Evolutionary conservation across 2,888 invertebrate genomes (phyloP).

Genomic region (Shargacucullia verbasci): DNA sequence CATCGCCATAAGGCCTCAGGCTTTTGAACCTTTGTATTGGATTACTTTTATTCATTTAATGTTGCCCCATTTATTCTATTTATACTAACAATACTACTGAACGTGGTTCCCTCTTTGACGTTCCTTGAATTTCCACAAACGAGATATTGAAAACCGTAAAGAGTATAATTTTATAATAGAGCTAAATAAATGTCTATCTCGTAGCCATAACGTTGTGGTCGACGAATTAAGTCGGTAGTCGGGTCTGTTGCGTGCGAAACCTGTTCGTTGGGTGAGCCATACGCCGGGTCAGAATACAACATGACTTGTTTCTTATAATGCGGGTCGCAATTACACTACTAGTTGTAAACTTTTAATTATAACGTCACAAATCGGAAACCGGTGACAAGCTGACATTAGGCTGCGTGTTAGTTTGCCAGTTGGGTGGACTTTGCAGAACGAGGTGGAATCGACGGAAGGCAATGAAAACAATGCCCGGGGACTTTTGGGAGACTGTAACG

Average conservation of each 20-base stretch:
- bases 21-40: not conserved
- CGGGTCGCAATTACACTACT: conserved; percentile 51
- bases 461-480: conserved; percentile 72
- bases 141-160: no score
- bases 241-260: conserved; percentile 63
- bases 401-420: conserved; percentile 52
- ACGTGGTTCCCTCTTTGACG: no score
- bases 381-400: conserved; percentile 14
- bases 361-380: conserved; percentile 20
- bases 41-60: not conserved
- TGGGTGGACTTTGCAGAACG: conserved; percentile 45
- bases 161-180: conserved; percentile 2
- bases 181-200: conserved; percentile 25
- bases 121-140: no score
- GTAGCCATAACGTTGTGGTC: conserved; percentile 36
- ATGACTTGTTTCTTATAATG: conserved; percentile 50
- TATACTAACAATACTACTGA: no score
- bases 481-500: conserved; percentile 69
- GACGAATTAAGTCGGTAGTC: conserved; percentile 55
- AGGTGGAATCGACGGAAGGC: conserved; percentile 60
- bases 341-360: conserved; percentile 14
- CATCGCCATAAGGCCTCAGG: not conserved
- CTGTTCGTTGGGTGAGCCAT: conserved; percentile 60
- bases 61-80: no score
- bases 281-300: conserved; percentile 42